Evolutionary conservation across 1,140 invertebrate genomes (phyloP).

Genomic region (Cyclargus thomasi): DNA sequence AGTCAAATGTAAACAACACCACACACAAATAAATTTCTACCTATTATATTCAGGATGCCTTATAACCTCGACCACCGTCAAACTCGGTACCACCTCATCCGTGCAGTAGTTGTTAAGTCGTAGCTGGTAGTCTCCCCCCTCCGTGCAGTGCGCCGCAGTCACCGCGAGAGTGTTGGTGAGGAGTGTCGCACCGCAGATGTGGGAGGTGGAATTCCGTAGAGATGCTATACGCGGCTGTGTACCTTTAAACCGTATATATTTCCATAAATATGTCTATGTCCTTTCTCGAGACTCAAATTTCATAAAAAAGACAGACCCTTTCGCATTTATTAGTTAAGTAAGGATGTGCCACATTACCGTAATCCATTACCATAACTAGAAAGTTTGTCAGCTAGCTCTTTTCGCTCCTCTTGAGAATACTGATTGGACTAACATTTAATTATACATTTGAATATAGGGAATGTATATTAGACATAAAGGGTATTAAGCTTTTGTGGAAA

Average conservation of each 20-base stretch:
- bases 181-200: conserved; percentile 52
- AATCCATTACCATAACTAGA: too few species aligned
- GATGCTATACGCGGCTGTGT: conserved; percentile 41
- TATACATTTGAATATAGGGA: too few species aligned
- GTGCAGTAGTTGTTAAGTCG: conserved; percentile 52
- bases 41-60: conserved; percentile 40
- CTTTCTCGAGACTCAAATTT: neutral
- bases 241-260: conserved; percentile 29
- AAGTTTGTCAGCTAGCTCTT: too few species aligned
- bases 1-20: too few species aligned
- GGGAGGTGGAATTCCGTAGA: conserved; percentile 35
- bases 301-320: too few species aligned
- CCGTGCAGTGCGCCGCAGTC: conserved; percentile 58
- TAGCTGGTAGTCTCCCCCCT: conserved; percentile 38
- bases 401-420: too few species aligned
- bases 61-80: conserved; percentile 41
- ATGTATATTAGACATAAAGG: too few species aligned
- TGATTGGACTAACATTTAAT: too few species aligned
- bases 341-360: too few species aligned
- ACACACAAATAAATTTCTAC: conserved; percentile 29
- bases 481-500: too few species aligned
- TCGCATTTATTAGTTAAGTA: too few species aligned
- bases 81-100: conserved; percentile 28
- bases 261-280: too few species aligned
- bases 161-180: conserved; percentile 38